Evolutionary conservation across 2,113 vertebrate species (phyloP), one percentile per base, ranked within the genome.

Genomic region (Crotalus horridus): DNA sequence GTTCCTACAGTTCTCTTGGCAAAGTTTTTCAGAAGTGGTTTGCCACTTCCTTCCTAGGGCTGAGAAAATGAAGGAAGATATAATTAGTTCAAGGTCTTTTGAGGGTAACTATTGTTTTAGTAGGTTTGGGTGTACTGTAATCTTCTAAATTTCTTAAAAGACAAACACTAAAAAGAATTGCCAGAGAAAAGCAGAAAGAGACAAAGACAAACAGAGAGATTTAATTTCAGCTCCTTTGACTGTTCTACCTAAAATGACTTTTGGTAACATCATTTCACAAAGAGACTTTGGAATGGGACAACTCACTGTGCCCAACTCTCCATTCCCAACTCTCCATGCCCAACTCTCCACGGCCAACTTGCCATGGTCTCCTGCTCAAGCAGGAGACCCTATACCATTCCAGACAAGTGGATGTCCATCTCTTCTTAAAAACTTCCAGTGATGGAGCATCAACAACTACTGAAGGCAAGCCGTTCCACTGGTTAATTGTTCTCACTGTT

Each of bases 71-170:
- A 39, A 93, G 64, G 61, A 8, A 26, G 51, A 92, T 74, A 64
- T 1, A 81, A 58, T 12, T 89, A 33, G 8, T 61, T 48, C 48
- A 8, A 81, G 11, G n/a, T 93, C 85, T 85, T 93, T 91, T 87
- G 91, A 81, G 94, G 93, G 53, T 0, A 85, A n/a, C 12, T 23
- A 55, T 29, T 56, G 26, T 64, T 64, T 24, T 89, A 89, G 85
- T 61, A 56, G 90, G 6, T n/a, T 7, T 85, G 56, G 91, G 81
- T 26, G 61, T 59, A 94, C 56, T 21, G 3, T 81, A 64, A 94
- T 21, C 53, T 94, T 89, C 93, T 91, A 26, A 7, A 93, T 43
- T 12, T 48, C 29, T 93, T 92, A 89, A 93, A 94, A 88, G 92
- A 39, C 26, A 24, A 20, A 48, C 9, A 69, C 6, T 43, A 51